phyloP scores from a whole-genome alignment of 2,797 vertebrate species.

The Mormyrops boulengeri region DNA sequence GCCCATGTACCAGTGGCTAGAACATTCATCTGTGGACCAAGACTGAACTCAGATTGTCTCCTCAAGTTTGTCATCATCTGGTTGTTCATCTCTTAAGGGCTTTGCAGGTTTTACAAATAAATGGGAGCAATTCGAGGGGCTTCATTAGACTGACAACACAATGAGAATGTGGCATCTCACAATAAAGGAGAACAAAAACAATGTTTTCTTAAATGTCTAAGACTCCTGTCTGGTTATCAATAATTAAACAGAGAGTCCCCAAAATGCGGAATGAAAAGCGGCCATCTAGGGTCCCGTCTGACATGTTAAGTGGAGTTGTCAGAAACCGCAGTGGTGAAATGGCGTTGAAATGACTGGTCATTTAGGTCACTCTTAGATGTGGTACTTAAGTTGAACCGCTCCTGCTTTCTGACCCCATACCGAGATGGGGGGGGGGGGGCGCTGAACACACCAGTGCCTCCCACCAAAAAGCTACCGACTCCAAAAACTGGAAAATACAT shows the following conservation, averaged over 20 bases:
- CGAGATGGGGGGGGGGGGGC: background rate
- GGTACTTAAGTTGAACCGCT: background rate
- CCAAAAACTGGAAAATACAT: slow-evolving; percentile 18
- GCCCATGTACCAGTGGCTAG: background rate
- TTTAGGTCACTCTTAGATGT: background rate
- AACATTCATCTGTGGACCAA: background rate
- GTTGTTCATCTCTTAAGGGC: background rate
- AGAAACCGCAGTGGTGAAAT: background rate
- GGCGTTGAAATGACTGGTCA: background rate
- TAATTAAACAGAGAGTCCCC: background rate
- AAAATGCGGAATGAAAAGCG: background rate
- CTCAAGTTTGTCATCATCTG: background rate
- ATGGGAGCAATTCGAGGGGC: background rate
- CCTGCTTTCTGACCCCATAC: background rate
- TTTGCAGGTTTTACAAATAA: background rate
- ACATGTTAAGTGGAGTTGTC: background rate
- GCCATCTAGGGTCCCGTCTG: background rate
- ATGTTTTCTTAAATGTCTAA: background rate
- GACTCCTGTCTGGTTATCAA: background rate
- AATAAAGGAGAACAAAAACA: background rate
- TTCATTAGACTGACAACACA: background rate
- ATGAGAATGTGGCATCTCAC: background rate
- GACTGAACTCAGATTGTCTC: background rate
- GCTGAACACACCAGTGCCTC: background rate
- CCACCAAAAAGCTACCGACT: background rate